Percentiles rank a stretch among this genome's conserved stretches.
These are phyloP conservation scores for Episyrphus balteatus DNA, from an alignment of 1,140 invertebrate species.

Conservation along the genomic window DNA sequence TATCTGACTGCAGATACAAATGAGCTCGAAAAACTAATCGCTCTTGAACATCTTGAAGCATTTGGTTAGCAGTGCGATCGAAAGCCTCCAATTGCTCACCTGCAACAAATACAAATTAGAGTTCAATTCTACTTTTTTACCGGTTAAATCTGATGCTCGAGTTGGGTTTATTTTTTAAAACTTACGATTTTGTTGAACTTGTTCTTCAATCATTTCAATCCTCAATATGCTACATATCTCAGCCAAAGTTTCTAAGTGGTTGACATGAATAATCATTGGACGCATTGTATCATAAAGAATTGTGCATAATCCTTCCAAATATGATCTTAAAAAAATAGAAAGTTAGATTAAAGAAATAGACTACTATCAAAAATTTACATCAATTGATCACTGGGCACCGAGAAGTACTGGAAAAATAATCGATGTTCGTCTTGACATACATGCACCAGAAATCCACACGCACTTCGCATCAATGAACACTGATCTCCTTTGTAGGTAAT, in stretches of 20 bases:
- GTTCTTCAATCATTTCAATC: constrained; percentile 91
- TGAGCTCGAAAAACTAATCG: constrained; percentile 91
- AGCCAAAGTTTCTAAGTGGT: constrained; percentile 93
- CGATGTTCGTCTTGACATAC: constrained; percentile 86
- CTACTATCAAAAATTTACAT: constrained; percentile 42
- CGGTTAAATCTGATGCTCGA: too few relatives aligned
- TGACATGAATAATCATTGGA: constrained; percentile 94
- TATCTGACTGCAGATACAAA: constrained; percentile 87
- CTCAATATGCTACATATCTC: constrained; percentile 91
- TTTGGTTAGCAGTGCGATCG: constrained; percentile 68
- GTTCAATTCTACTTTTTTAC: too few relatives aligned
- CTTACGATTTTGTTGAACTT: constrained; percentile 76
- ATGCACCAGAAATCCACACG: constrained; percentile 81
- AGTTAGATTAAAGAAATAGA: not conserved
- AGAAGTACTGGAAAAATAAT: constrained; percentile 83
- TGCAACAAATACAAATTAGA: constrained; percentile 15
- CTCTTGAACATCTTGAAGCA: constrained; percentile 94
- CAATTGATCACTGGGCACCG: constrained; percentile 49
- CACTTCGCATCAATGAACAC: constrained; percentile 75
- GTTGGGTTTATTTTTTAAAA: too few relatives aligned
- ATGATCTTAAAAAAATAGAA: constrained; percentile 42
- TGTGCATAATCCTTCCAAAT: constrained; percentile 76
- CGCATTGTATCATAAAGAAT: constrained; percentile 85
- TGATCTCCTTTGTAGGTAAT: constrained; percentile 67
- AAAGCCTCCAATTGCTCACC: constrained; percentile 65